phyloP scores from a whole-genome alignment of 1,140 invertebrate species.

The Chrysomallon squamiferum region DNA sequence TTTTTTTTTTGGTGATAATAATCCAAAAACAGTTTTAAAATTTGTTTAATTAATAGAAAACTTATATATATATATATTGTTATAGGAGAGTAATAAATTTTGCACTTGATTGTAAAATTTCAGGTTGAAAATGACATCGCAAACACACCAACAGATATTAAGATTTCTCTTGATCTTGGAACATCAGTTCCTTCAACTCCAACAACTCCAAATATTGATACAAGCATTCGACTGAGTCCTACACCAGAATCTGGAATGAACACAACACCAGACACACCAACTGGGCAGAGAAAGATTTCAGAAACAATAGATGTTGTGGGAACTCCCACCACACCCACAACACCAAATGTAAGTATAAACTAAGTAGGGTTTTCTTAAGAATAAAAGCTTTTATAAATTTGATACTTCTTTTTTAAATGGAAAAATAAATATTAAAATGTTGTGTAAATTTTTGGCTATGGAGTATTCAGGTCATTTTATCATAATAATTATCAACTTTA shows the following conservation, averaged over 20 bases:
- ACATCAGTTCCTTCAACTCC: background rate
- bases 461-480: background rate
- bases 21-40: too few relatives aligned
- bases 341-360: constrained; percentile 56
- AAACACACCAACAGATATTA: background rate
- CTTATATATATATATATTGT: too few relatives aligned
- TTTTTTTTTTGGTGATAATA: too few relatives aligned
- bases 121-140: background rate
- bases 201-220: background rate
- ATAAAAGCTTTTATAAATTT: background rate
- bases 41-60: too few relatives aligned
- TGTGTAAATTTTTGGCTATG: background rate
- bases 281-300: constrained; percentile 44
- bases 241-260: background rate
- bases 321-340: constrained; percentile 35
- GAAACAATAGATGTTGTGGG: constrained; percentile 64
- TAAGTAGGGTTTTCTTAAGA: background rate
- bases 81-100: too few relatives aligned
- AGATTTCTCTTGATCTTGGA: background rate
- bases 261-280: constrained; percentile 28
- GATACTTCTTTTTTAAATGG: background rate
- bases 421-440: background rate
- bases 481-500: background rate
- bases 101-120: too few relatives aligned
- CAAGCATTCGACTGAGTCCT: background rate